Percentiles rank a stretch among this genome's conserved stretches.
phyloP scores from a whole-genome alignment of 2,888 invertebrate genomes.

The Clanis bilineata region DNA sequence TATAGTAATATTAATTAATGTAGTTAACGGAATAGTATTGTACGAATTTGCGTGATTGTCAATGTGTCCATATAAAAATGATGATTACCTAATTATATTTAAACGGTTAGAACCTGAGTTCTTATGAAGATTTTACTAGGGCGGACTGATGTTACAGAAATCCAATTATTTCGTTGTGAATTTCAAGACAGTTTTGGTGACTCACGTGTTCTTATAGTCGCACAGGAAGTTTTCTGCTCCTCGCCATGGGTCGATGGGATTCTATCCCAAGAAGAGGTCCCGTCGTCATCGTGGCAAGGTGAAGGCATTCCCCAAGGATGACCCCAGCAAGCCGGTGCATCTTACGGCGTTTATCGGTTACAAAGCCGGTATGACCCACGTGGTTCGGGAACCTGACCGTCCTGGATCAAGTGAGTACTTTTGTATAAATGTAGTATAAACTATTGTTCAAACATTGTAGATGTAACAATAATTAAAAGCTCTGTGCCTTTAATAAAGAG shows the following conservation, averaged over 20 bases:
- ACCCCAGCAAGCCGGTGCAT: slow-evolving; percentile 97
- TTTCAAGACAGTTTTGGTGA: neutral
- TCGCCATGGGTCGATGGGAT: slow-evolving; percentile 99
- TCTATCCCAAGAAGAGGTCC: slow-evolving; percentile 99
- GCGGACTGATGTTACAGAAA: slow-evolving; percentile 84
- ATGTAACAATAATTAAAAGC: no score
- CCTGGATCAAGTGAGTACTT: slow-evolving; percentile 97
- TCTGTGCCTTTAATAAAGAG: neutral
- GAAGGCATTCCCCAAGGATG: slow-evolving; percentile 99
- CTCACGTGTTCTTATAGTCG: slow-evolving; percentile 86
- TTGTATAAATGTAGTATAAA: no score
- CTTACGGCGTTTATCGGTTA: slow-evolving; percentile 98
- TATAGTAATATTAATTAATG: slow-evolving; percentile 84
- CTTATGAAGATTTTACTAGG: slow-evolving; percentile 88
- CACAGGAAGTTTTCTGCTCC: slow-evolving; percentile 99
- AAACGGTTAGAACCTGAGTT: slow-evolving; percentile 87
- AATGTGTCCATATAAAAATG: slow-evolving; percentile 58
- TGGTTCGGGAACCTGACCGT: slow-evolving; percentile 98
- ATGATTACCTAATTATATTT: slow-evolving; percentile 84
- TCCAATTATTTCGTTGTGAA: neutral
- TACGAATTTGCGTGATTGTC: neutral
- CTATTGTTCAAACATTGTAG: no score
- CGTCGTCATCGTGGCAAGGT: slow-evolving; percentile 98
- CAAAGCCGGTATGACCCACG: slow-evolving; percentile 99
- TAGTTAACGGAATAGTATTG: slow-evolving; percentile 54